phyloP scores from a whole-genome alignment of 1,140 invertebrate species.

The Pseudomyrmex sp. region DNA sequence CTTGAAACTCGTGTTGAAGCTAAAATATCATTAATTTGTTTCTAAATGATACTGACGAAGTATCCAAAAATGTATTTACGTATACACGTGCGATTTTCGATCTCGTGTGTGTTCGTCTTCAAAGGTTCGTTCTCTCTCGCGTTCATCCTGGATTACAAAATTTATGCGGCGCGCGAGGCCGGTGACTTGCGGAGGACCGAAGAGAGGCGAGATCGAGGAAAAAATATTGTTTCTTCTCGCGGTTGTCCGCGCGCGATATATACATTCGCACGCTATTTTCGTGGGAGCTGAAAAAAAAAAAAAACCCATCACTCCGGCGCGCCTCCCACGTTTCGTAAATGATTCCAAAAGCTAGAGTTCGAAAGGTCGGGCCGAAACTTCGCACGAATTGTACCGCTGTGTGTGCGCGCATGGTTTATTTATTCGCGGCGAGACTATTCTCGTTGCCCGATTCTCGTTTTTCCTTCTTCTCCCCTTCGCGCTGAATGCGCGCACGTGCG shows the following conservation, averaged over 20 bases:
- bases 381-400: slow-evolving; percentile 20
- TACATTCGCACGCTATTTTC: slow-evolving; percentile 37
- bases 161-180: slow-evolving; percentile 13
- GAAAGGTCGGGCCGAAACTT: slow-evolving; percentile 14
- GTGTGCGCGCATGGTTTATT: slow-evolving; percentile 36
- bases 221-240: slow-evolving; percentile 21
- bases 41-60: too few relatives aligned
- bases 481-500: slow-evolving; percentile 38
- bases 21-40: too few relatives aligned
- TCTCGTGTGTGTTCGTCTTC: too few relatives aligned
- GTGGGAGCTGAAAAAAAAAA: too few relatives aligned
- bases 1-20: neutral
- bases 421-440: slow-evolving; percentile 11
- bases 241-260: neutral
- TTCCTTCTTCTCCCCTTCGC: slow-evolving; percentile 9
- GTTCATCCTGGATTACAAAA: neutral
- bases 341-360: slow-evolving; percentile 48
- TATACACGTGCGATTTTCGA: too few relatives aligned
- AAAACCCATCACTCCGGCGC: too few relatives aligned
- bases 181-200: neutral
- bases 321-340: slow-evolving; percentile 32
- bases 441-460: slow-evolving; percentile 4
- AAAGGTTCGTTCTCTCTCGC: too few relatives aligned
- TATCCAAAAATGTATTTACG: too few relatives aligned
- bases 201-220: neutral